phyloP scores from a whole-genome alignment of 2,888 invertebrate species.

The Mimumesa dahlbomi region DNA sequence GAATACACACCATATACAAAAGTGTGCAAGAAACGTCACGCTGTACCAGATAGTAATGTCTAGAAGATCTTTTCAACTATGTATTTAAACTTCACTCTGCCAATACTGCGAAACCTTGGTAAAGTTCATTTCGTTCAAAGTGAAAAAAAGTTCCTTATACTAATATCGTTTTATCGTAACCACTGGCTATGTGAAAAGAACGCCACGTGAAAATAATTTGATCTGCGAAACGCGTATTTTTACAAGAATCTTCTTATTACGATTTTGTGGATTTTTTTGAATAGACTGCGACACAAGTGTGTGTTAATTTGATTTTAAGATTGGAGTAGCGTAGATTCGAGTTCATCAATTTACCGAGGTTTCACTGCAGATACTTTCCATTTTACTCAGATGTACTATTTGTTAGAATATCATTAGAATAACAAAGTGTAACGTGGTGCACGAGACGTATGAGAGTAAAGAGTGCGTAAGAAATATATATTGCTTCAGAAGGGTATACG shows the following conservation, averaged over 20 bases:
- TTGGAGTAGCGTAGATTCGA: too few relatives aligned
- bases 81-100: constrained; percentile 27
- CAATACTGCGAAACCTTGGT: constrained; percentile 33
- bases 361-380: constrained; percentile 34
- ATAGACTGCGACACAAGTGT: too few relatives aligned
- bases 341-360: constrained; percentile 25
- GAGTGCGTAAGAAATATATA: constrained; percentile 16
- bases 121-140: constrained; percentile 12
- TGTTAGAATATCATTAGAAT: constrained; percentile 40
- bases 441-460: constrained; percentile 27
- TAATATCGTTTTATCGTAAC: neutral
- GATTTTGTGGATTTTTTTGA: too few relatives aligned
- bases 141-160: neutral
- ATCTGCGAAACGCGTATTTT: too few relatives aligned
- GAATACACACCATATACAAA: constrained; percentile 70
- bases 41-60: constrained; percentile 66
- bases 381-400: constrained; percentile 35
- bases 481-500: constrained; percentile 16
- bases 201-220: too few relatives aligned
- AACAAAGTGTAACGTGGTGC: constrained; percentile 29
- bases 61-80: constrained; percentile 51
- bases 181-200: neutral
- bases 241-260: too few relatives aligned
- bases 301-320: too few relatives aligned
- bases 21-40: constrained; percentile 70